A percentile compares a stretch with the other conserved stretches of the same genome.
phyloP scores from a whole-genome alignment of 2,113 vertebrate species.

The Rhodinocichla rosea region DNA sequence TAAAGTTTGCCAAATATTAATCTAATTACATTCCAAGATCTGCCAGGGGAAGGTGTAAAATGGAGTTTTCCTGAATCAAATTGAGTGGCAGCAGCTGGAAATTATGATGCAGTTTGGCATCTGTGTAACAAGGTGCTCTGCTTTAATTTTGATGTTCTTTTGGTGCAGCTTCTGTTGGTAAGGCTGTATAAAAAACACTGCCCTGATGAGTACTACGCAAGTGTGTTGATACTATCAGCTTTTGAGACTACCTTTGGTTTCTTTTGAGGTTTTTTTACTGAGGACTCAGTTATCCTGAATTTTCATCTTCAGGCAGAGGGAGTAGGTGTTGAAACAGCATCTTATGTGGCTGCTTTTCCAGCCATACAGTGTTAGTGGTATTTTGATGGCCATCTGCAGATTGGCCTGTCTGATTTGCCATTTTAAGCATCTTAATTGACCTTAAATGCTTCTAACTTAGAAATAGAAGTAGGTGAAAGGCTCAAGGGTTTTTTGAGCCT shows the following conservation, averaged over 20 bases:
- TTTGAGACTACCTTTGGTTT: not conserved
- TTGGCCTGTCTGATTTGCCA: conserved; percentile 1
- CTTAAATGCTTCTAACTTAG: conserved; percentile 52
- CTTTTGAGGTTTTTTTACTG: not conserved
- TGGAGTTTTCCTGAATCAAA: not conserved
- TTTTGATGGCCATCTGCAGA: conserved; percentile 48
- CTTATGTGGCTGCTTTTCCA: not conserved
- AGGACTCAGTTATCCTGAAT: not conserved
- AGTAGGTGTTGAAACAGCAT: conserved; percentile 19
- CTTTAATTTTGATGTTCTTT: not conserved
- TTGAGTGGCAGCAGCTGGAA: not conserved
- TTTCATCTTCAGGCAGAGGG: conserved; percentile 22
- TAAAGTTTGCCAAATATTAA: not conserved
- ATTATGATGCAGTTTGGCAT: not conserved
- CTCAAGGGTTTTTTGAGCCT: not conserved
- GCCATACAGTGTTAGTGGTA: not conserved
- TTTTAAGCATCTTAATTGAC: conserved; percentile 54
- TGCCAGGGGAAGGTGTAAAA: not conserved
- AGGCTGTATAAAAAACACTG: not conserved
- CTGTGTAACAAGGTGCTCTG: not conserved
- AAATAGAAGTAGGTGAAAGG: conserved; percentile 28
- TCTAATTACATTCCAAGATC: not conserved
- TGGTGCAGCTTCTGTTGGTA: not conserved
- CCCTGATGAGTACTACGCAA: not conserved
- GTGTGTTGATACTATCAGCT: not conserved